These are phyloP conservation scores for Gari tellinella DNA, from an alignment of 2,888 invertebrate genomes.

Conservation along the genomic window DNA sequence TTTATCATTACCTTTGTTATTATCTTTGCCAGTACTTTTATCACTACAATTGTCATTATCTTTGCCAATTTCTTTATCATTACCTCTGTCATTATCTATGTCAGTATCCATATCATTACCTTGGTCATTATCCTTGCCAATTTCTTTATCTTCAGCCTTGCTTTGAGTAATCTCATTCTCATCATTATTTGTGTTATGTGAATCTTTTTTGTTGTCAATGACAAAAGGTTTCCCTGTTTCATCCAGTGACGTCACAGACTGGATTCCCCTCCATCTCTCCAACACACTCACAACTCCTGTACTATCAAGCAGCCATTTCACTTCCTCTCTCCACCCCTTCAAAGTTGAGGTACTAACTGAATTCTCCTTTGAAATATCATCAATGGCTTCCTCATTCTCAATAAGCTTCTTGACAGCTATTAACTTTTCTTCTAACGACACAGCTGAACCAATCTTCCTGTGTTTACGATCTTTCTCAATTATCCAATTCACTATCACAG, in stretches of 20 bases:
- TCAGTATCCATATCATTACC: too few relatives aligned
- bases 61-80: neutral
- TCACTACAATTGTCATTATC: too few relatives aligned
- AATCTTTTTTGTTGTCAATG: too few relatives aligned
- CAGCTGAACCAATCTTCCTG: conserved; percentile 30
- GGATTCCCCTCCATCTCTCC: conserved; percentile 47
- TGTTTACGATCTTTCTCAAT: conserved; percentile 61
- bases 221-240: too few relatives aligned
- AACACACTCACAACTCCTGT: conserved; percentile 38
- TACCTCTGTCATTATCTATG: too few relatives aligned
- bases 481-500: conserved; percentile 57
- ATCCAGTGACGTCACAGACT: conserved; percentile 20
- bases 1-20: neutral
- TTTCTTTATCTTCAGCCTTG: neutral
- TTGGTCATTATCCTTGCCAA: neutral
- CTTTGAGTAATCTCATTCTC: too few relatives aligned
- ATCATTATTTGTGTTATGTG: too few relatives aligned
- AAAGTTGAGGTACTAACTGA: conserved; percentile 13
- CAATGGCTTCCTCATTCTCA: conserved; percentile 3
- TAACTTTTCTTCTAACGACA: conserved; percentile 50
- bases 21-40: conserved; percentile 5
- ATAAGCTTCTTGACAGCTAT: conserved; percentile 15
- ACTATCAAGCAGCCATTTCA: conserved; percentile 45
- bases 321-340: conserved; percentile 35
- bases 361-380: conserved; percentile 9